phyloP scores from a whole-genome alignment of 2,797 vertebrate genomes.

The Galagoides demidoff region DNA sequence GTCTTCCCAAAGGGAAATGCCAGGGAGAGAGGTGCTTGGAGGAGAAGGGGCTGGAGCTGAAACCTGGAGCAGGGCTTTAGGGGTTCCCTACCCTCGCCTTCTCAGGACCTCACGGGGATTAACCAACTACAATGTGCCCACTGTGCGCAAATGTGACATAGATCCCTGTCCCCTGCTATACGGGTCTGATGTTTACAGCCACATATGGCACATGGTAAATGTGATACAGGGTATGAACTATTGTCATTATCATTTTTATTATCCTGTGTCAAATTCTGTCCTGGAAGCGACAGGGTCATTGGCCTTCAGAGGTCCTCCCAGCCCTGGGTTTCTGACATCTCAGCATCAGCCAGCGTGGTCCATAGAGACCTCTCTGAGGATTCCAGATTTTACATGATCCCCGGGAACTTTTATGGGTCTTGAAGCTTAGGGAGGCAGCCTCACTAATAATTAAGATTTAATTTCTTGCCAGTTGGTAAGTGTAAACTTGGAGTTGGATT shows the following conservation, averaged over 20 bases:
- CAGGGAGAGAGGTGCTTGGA: neutral
- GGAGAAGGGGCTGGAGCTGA: neutral
- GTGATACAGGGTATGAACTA: neutral
- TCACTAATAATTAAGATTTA: neutral
- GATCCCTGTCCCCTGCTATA: no score
- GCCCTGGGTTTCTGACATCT: neutral
- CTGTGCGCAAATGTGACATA: neutral
- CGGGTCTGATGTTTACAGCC: neutral
- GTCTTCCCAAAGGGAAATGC: neutral
- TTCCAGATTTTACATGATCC: neutral
- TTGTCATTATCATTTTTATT: neutral
- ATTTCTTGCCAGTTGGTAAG: neutral
- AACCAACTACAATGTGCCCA: neutral
- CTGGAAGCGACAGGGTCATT: neutral
- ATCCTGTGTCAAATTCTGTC: neutral
- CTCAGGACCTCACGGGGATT: neutral
- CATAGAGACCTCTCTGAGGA: neutral
- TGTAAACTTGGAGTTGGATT: neutral
- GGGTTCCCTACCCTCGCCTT: neutral
- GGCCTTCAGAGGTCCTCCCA: neutral
- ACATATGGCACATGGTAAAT: neutral
- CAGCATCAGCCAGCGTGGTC: neutral
- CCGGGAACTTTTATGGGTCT: neutral
- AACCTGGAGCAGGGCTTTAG: neutral
- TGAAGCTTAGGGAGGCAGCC: neutral